phyloP scores from a whole-genome alignment of 2,888 invertebrate species.

The Pammene fasciana region DNA sequence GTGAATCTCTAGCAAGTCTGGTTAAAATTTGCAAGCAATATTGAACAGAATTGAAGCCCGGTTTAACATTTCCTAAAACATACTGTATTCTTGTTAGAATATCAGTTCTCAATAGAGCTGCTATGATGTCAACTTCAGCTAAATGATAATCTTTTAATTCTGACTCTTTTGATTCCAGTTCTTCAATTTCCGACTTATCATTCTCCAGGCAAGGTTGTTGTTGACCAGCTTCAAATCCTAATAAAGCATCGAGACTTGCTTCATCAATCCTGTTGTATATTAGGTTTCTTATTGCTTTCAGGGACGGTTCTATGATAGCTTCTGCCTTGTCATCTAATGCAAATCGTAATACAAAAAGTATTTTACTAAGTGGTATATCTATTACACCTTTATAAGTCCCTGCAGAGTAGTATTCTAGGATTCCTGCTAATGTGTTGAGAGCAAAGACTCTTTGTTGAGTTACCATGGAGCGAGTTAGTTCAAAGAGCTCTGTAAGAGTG shows the following conservation, averaged over 20 bases:
- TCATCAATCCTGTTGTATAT: slow-evolving; percentile 92
- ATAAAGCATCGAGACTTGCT: slow-evolving; percentile 86
- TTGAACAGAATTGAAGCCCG: slow-evolving; percentile 88
- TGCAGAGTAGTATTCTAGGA: slow-evolving; percentile 87
- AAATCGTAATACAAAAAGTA: slow-evolving; percentile 91
- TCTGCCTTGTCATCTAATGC: slow-evolving; percentile 91
- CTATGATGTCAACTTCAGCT: slow-evolving; percentile 91
- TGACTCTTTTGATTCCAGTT: slow-evolving; percentile 78
- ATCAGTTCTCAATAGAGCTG: slow-evolving; percentile 88
- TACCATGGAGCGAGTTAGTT: slow-evolving; percentile 89
- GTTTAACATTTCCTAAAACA: slow-evolving; percentile 87
- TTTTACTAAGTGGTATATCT: slow-evolving; percentile 89
- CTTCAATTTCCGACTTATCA: slow-evolving; percentile 80
- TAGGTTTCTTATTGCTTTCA: slow-evolving; percentile 89
- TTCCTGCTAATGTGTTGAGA: slow-evolving; percentile 90
- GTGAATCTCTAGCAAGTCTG: slow-evolving; percentile 90
- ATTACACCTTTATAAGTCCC: slow-evolving; percentile 91
- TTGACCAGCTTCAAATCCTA: slow-evolving; percentile 86
- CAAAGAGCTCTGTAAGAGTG: slow-evolving; percentile 93
- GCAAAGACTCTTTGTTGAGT: slow-evolving; percentile 93
- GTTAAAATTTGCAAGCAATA: slow-evolving; percentile 91
- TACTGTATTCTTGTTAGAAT: slow-evolving; percentile 90
- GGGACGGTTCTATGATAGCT: slow-evolving; percentile 87
- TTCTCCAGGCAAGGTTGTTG: slow-evolving; percentile 84
- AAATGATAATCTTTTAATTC: slow-evolving; percentile 94